These are phyloP conservation scores for Glomeris marginata DNA, from an alignment of 2,888 invertebrate genomes.

Conservation along the genomic window DNA sequence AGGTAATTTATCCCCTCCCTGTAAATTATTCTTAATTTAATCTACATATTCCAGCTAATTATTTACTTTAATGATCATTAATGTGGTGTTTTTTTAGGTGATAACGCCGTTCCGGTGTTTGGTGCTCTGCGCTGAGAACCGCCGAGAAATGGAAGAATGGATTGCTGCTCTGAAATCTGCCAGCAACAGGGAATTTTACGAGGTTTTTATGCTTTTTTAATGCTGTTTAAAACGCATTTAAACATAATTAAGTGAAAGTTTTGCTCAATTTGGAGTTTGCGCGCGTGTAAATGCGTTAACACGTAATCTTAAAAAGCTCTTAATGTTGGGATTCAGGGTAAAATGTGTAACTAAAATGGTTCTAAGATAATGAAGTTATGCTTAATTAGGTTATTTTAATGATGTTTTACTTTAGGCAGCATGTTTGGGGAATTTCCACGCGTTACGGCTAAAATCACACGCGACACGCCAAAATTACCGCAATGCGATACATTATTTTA, in stretches of 20 bases:
- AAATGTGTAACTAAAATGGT: too few species aligned
- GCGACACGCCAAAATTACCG: too few species aligned
- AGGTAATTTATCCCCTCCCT: constrained; percentile 41
- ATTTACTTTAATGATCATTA: neutral
- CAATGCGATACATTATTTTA: too few species aligned
- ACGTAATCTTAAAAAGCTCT: too few species aligned
- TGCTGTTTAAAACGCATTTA: neutral
- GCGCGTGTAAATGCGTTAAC: too few species aligned
- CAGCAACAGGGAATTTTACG: constrained; percentile 34
- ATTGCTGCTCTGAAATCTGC: constrained; percentile 64
- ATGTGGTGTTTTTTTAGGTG: constrained; percentile 16
- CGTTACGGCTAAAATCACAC: too few species aligned
- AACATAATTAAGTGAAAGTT: neutral
- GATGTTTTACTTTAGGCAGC: too few species aligned
- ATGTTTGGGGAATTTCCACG: too few species aligned
- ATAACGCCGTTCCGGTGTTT: constrained; percentile 60
- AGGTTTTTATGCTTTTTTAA: constrained; percentile 24
- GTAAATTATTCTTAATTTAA: neutral
- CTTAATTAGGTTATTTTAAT: too few species aligned
- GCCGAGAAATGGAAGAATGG: constrained; percentile 88
- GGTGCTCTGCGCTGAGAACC: constrained; percentile 60
- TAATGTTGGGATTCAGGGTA: too few species aligned
- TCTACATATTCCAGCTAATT: constrained; percentile 6
- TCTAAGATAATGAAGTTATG: too few species aligned
- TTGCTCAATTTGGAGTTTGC: too few species aligned